These are phyloP conservation scores for Strix aluco DNA, from an alignment of 2,113 vertebrate genomes.

Conservation along the genomic window DNA sequence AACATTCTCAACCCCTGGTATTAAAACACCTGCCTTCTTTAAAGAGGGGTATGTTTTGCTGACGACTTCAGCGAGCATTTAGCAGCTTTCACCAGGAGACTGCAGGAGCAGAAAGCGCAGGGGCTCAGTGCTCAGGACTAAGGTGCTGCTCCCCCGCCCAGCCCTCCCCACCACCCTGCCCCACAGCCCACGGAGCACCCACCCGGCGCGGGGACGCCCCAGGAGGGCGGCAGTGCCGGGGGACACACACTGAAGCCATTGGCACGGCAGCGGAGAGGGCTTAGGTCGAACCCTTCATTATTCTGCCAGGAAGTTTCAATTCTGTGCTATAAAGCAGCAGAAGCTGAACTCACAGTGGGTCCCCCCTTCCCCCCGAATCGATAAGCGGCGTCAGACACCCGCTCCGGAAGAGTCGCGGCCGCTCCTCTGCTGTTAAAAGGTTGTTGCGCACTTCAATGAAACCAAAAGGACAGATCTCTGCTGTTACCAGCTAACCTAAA, in stretches of 20 bases:
- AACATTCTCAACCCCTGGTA: neutral
- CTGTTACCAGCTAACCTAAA: neutral
- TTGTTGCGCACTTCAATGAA: neutral
- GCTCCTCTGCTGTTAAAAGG: neutral
- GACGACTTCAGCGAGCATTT: neutral
- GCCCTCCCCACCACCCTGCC: neutral
- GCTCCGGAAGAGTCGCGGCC: neutral
- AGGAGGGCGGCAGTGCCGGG: neutral
- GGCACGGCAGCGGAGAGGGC: rapidly evolving
- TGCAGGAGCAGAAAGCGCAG: neutral
- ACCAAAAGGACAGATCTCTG: neutral
- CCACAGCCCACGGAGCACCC: neutral
- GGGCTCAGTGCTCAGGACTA: neutral
- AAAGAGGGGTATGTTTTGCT: neutral
- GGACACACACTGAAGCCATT: rapidly evolving
- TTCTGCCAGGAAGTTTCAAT: neutral
- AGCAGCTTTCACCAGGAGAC: neutral
- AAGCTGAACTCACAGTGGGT: neutral
- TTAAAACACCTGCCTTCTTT: neutral
- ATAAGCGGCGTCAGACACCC: neutral
- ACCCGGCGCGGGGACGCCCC: rapidly evolving
- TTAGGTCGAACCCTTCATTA: neutral
- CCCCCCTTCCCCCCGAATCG: neutral
- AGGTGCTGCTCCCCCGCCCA: neutral
- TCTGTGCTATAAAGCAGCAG: neutral